Percentiles rank a stretch among this genome's conserved stretches.
phyloP scores from a whole-genome alignment of 2,113 vertebrate species.

The Prinia subflava region DNA sequence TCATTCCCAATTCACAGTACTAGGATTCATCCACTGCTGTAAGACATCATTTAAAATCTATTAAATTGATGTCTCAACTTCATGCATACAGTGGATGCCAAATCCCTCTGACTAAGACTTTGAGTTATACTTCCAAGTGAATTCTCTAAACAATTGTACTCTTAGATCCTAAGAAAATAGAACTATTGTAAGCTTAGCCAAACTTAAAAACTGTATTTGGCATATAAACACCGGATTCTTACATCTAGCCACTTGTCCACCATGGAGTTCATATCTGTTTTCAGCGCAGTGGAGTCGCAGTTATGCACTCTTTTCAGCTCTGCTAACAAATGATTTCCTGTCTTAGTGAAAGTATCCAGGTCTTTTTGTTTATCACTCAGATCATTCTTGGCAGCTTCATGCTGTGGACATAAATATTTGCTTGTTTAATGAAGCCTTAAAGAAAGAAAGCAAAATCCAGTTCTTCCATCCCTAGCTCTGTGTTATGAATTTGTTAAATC shows the following conservation, averaged over 20 bases:
- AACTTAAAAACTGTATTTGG: background rate
- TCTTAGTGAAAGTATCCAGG: conserved; percentile 86
- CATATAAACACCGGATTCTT: conserved; percentile 46
- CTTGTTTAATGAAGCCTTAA: conserved; percentile 33
- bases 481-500: background rate
- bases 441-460: background rate
- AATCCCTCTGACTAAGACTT: background rate
- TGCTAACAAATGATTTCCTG: conserved; percentile 84
- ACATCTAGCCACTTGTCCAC: conserved; percentile 93
- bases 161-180: background rate
- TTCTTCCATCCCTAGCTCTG: background rate
- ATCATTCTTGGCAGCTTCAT: conserved; percentile 81
- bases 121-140: background rate
- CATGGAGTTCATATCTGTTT: conserved; percentile 78
- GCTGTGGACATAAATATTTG: conserved; percentile 75
- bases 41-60: background rate
- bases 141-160: background rate
- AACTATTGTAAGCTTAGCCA: background rate
- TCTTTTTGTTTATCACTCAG: conserved; percentile 84
- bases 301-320: conserved; percentile 83
- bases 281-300: conserved; percentile 70
- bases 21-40: background rate
- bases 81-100: rapidly evolving
- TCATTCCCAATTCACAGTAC: background rate
- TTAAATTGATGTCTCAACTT: background rate